These are phyloP conservation scores for Lissocephala sabroskyi DNA, from an alignment of 2,888 invertebrate genomes.

Conservation along the genomic window DNA sequence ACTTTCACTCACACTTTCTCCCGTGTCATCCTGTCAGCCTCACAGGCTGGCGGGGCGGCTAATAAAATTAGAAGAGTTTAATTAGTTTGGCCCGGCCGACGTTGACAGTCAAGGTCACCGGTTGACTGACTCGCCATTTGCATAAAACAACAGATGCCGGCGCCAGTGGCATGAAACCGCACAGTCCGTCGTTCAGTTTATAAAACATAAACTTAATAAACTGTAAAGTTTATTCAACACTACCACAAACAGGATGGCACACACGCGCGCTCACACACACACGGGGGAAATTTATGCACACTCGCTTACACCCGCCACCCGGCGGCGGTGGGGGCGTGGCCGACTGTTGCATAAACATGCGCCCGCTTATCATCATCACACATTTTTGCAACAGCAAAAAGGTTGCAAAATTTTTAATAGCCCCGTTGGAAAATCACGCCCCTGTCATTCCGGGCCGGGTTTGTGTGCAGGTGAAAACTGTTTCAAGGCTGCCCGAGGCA, in stretches of 20 bases:
- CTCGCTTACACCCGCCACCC: no score
- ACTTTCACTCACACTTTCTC: no score
- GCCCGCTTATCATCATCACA: slow-evolving; percentile 20
- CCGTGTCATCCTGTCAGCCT: no score
- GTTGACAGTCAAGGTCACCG: slow-evolving; percentile 2
- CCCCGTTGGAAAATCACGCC: background rate
- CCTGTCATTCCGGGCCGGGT: background rate
- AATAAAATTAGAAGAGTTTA: slow-evolving; percentile 46
- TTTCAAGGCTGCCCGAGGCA: slow-evolving; percentile 7
- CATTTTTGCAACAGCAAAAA: slow-evolving; percentile 20
- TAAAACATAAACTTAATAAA: slow-evolving; percentile 55
- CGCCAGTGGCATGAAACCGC: slow-evolving; percentile 5
- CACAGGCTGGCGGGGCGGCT: no score
- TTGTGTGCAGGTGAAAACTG: slow-evolving; percentile 3
- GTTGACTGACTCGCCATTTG: slow-evolving; percentile 42
- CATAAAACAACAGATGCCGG: slow-evolving; percentile 40
- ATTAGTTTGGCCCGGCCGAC: slow-evolving; percentile 29
- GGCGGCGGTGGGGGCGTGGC: no score
- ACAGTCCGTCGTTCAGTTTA: slow-evolving; percentile 17
- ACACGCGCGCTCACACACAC: slow-evolving; percentile 11
- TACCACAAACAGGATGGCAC: no score
- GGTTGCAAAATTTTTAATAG: slow-evolving; percentile 32
- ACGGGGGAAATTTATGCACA: slow-evolving; percentile 41
- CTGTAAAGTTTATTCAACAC: slow-evolving; percentile 30
- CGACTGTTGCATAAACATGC: slow-evolving; percentile 53